Evolutionary conservation across 2,888 invertebrate species (phyloP).

Genomic region (Drosophila bunnanda): DNA sequence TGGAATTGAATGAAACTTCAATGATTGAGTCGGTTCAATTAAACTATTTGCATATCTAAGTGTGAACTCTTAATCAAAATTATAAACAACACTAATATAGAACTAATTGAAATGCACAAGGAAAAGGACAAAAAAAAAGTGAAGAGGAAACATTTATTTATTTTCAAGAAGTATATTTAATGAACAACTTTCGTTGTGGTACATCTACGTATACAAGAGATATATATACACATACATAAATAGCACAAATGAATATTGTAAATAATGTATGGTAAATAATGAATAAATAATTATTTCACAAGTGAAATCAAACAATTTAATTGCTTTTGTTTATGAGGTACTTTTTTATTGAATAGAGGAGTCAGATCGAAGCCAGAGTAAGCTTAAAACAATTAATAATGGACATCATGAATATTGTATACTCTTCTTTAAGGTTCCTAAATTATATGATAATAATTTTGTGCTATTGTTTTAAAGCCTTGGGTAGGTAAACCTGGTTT

Average conservation of each 20-base stretch:
- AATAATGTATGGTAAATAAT: constrained; percentile 63
- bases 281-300: constrained; percentile 47
- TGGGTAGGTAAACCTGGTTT: rapidly evolving
- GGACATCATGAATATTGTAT: not conserved
- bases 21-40: constrained; percentile 37
- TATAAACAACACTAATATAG: constrained; percentile 32
- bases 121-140: constrained; percentile 8
- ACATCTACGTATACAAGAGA: constrained; percentile 40
- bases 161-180: constrained; percentile 49
- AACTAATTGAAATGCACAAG: constrained; percentile 29
- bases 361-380: not conserved
- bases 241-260: constrained; percentile 72
- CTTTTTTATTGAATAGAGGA: not conserved
- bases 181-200: constrained; percentile 33
- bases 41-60: constrained; percentile 69
- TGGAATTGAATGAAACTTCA: constrained; percentile 46
- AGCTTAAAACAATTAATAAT: not conserved
- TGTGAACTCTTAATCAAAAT: constrained; percentile 67
- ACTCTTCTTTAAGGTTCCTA: not conserved
- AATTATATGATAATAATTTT: rapidly evolving
- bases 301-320: constrained; percentile 2
- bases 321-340: not conserved
- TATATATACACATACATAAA: constrained; percentile 43
- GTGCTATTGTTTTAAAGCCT: not conserved
- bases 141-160: constrained; percentile 53